phyloP scores from a whole-genome alignment of 2,113 vertebrate species.

The Potamarius usumacintae region DNA sequence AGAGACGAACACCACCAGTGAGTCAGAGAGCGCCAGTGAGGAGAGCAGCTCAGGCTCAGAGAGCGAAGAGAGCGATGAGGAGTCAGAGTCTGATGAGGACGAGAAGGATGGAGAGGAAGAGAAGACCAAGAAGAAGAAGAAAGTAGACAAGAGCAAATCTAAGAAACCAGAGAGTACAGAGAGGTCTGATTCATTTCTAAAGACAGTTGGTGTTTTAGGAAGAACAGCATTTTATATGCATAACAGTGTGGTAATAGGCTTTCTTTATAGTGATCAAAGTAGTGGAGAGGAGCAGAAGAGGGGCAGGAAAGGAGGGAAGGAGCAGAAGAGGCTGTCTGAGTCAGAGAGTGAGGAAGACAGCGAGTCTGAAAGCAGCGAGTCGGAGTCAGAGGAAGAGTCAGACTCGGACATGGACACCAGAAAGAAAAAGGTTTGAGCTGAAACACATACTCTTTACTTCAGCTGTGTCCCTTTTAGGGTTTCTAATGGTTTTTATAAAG shows the following conservation, averaged over 20 bases:
- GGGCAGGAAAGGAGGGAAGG: constrained; percentile 69
- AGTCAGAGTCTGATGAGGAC: constrained; percentile 79
- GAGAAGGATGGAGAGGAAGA: constrained; percentile 80
- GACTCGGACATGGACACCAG: constrained; percentile 67
- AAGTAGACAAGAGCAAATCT: constrained; percentile 68
- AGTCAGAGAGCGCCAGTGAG: constrained; percentile 77
- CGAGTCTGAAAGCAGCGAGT: constrained; percentile 84
- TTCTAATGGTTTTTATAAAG: neutral
- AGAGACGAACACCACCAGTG: constrained; percentile 84
- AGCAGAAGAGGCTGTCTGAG: constrained; percentile 60
- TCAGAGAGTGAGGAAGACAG: constrained; percentile 84
- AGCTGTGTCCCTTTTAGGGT: no score
- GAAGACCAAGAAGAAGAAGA: constrained; percentile 75
- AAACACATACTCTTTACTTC: neutral
- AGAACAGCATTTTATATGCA: neutral
- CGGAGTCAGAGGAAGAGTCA: constrained; percentile 77
- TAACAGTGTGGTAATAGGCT: neutral
- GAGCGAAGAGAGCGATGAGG: constrained; percentile 77
- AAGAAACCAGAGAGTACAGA: constrained; percentile 70
- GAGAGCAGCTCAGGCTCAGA: constrained; percentile 73
- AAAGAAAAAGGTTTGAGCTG: constrained; percentile 75
- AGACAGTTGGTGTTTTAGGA: no score
- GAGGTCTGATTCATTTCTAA: constrained; percentile 56
- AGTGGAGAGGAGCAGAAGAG: constrained; percentile 70
- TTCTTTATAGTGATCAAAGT: constrained; percentile 80